phyloP scores from a whole-genome alignment of 2,113 vertebrate genomes.

The Bungarus multicinctus region DNA sequence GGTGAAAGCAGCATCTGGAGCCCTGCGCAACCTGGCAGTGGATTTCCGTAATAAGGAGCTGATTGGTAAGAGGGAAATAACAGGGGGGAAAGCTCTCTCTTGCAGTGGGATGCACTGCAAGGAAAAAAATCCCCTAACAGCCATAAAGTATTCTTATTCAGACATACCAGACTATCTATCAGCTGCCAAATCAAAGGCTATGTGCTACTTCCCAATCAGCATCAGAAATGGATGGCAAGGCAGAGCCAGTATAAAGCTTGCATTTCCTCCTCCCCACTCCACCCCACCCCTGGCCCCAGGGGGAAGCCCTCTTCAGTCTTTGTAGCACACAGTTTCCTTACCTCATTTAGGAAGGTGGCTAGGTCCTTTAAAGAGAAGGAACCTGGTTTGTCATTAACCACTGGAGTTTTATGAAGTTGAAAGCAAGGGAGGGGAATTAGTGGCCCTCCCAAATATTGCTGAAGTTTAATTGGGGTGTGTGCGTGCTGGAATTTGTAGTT shows the following conservation, averaged over 20 bases:
- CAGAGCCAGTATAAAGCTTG: neutral
- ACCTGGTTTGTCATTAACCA: neutral
- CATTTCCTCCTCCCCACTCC: neutral
- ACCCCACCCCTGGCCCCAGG: neutral
- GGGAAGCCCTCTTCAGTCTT: neutral
- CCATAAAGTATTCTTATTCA: neutral
- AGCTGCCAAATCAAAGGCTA: neutral
- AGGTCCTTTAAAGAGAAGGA: neutral
- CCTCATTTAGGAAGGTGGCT: neutral
- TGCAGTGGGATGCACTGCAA: neutral
- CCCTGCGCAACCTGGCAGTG: conserved; percentile 91
- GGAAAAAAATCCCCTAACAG: neutral
- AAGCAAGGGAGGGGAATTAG: neutral
- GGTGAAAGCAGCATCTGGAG: conserved; percentile 89
- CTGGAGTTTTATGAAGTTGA: neutral
- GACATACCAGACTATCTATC: neutral
- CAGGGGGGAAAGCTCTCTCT: neutral
- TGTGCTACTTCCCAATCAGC: neutral
- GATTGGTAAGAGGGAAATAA: conserved; percentile 75
- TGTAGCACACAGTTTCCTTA: neutral
- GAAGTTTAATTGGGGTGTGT: neutral
- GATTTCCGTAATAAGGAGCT: conserved; percentile 88
- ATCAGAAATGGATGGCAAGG: neutral
- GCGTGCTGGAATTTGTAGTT: neutral
- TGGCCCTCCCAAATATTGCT: neutral